Conservation (phyloP, 2,113 vertebrate genomes). For the Oxyura jamaicensis region DNA sequence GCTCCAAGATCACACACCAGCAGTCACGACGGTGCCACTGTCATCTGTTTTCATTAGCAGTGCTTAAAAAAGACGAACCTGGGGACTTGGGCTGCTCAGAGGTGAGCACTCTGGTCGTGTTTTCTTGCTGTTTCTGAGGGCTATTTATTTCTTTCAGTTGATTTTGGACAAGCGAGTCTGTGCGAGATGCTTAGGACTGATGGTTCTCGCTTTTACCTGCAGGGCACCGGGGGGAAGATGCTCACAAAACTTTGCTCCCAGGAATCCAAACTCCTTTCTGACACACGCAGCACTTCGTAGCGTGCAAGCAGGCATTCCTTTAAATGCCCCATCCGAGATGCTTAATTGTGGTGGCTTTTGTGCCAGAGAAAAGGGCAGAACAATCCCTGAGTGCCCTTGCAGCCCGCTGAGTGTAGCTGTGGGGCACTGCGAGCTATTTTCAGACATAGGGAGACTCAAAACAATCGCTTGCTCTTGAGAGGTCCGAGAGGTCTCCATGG, state of each 20-base stretch:
- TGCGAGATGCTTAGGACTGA: background rate
- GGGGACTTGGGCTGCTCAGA: background rate
- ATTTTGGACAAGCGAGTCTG: background rate
- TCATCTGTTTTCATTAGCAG: background rate
- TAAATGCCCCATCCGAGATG: background rate
- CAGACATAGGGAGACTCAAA: background rate
- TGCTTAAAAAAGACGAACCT: background rate
- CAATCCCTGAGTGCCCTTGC: background rate
- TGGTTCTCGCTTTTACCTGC: background rate
- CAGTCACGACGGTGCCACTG: rapidly evolving
- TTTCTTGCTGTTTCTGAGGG: background rate
- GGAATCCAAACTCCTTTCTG: background rate
- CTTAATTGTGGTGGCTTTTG: background rate
- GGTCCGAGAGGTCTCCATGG: no score
- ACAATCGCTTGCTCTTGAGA: background rate
- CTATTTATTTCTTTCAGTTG: background rate
- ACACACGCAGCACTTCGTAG: background rate
- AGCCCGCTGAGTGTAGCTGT: background rate
- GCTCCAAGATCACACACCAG: background rate
- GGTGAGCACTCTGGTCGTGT: rapidly evolving
- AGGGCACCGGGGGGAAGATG: background rate
- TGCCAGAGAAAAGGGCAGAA: background rate
- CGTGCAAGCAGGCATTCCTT: background rate
- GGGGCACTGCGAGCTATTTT: constrained; percentile 40
- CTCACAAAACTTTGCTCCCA: background rate